Evolutionary conservation across 2,113 vertebrate genomes (phyloP).

Genomic region (Etheostoma cragini): DNA sequence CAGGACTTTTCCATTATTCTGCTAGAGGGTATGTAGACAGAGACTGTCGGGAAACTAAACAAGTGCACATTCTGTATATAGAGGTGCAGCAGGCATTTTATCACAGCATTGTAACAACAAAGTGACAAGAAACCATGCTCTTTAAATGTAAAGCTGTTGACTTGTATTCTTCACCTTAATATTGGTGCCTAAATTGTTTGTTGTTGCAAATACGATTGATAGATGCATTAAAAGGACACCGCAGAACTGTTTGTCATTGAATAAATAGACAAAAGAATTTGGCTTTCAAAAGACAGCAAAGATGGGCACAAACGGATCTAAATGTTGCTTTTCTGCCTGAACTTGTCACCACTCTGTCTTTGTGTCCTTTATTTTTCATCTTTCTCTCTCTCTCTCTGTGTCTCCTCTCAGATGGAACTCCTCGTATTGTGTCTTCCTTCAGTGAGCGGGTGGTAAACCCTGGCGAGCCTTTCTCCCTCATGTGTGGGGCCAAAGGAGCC

Average conservation of each 20-base stretch:
- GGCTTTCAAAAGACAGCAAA: background rate
- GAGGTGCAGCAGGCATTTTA: background rate
- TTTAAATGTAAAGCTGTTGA: background rate
- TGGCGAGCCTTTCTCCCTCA: constrained; percentile 97
- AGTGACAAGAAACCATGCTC: background rate
- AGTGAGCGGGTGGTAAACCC: constrained; percentile 98
- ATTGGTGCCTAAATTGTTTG: background rate
- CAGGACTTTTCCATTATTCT: constrained; percentile 97
- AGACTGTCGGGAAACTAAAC: background rate
- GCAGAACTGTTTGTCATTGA: background rate
- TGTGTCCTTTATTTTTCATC: background rate
- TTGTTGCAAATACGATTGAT: background rate
- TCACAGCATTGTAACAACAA: constrained; percentile 1
- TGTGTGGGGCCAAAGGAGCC: constrained; percentile 95
- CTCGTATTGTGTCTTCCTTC: constrained; percentile 97
- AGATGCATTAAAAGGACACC: background rate
- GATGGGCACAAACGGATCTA: background rate
- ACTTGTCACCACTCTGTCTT: background rate
- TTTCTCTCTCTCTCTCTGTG: constrained; percentile 16
- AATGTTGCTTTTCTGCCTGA: constrained; percentile 2
- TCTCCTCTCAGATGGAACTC: constrained; percentile 90
- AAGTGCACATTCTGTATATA: background rate
- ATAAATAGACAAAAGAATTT: background rate
- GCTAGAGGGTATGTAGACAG: constrained; percentile 90
- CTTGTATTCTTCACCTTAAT: constrained; percentile 8